phyloP scores from a whole-genome alignment of 2,797 vertebrate genomes.

The Rhynchonycteris naso region DNA sequence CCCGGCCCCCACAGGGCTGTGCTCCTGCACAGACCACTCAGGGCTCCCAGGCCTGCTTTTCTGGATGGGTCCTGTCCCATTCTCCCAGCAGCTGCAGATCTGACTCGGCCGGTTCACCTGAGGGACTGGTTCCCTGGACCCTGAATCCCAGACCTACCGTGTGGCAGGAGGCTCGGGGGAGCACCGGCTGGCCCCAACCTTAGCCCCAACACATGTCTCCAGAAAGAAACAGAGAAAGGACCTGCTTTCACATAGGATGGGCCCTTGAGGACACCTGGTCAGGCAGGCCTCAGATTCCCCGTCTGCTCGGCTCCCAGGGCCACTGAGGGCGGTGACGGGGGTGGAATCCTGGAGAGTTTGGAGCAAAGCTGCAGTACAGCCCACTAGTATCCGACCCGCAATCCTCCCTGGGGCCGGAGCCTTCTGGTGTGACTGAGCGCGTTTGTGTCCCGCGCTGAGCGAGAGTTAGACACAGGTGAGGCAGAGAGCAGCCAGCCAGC shows the following conservation, averaged over 20 bases:
- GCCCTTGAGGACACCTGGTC: background rate
- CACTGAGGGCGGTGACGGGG: rapidly evolving
- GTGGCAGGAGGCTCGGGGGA: background rate
- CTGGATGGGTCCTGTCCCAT: background rate
- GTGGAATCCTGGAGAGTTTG: background rate
- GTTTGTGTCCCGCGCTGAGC: rapidly evolving
- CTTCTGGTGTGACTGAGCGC: rapidly evolving
- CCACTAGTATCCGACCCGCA: background rate
- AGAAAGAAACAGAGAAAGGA: background rate
- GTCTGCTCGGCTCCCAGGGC: background rate
- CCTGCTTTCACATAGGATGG: too few relatives aligned
- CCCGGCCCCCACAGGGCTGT: background rate
- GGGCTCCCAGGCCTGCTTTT: background rate
- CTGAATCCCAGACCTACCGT: background rate
- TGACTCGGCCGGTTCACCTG: background rate
- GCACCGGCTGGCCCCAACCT: background rate
- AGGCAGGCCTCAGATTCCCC: background rate
- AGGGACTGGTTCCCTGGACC: background rate
- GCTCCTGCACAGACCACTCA: background rate
- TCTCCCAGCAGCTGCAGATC: background rate
- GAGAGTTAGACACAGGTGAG: background rate
- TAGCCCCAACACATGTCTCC: background rate
- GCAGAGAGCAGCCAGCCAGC: background rate
- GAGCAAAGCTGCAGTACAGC: rapidly evolving
- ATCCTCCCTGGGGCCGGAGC: background rate